Conservation (phyloP, 1,140 invertebrate species). For the Manduca sexta region DNA sequence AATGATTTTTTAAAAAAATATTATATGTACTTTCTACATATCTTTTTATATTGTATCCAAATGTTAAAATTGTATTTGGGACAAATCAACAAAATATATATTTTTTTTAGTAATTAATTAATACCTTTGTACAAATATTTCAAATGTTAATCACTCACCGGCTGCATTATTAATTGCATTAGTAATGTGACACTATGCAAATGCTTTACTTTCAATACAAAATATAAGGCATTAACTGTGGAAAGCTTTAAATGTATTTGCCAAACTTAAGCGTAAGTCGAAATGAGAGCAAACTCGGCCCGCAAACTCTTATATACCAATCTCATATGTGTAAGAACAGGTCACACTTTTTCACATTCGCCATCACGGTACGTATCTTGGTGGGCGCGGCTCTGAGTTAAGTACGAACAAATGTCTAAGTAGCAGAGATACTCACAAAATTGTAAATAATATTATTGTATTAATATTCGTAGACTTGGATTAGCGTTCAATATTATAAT, state of each 20-base stretch:
- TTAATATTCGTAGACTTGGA: not conserved
- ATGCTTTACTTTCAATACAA: slow-evolving; percentile 7
- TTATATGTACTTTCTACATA: no score
- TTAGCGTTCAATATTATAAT: not conserved
- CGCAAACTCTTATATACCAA: slow-evolving; percentile 68
- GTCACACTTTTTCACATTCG: slow-evolving; percentile 71
- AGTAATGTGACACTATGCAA: slow-evolving; percentile 3
- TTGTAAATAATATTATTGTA: not conserved
- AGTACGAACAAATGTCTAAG: slow-evolving; percentile 5
- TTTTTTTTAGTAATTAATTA: no score
- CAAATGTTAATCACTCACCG: slow-evolving; percentile 27
- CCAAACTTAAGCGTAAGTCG: slow-evolving; percentile 56
- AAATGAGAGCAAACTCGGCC: slow-evolving; percentile 69
- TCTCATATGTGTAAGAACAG: slow-evolving; percentile 71
- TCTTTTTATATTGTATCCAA: no score
- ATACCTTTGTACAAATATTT: no score
- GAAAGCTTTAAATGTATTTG: slow-evolving; percentile 51
- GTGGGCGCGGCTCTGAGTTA: slow-evolving; percentile 50
- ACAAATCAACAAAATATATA: no score
- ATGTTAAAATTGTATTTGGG: no score
- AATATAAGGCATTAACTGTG: slow-evolving; percentile 20
- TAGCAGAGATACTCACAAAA: slow-evolving; percentile 2
- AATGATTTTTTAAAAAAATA: not conserved
- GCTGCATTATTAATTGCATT: slow-evolving; percentile 28
- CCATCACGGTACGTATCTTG: slow-evolving; percentile 25